A percentile compares a stretch with the other conserved stretches of the same genome.
These are phyloP conservation scores for Sturnira hondurensis DNA, from an alignment of 2,113 vertebrate genomes.

Conservation along the genomic window DNA sequence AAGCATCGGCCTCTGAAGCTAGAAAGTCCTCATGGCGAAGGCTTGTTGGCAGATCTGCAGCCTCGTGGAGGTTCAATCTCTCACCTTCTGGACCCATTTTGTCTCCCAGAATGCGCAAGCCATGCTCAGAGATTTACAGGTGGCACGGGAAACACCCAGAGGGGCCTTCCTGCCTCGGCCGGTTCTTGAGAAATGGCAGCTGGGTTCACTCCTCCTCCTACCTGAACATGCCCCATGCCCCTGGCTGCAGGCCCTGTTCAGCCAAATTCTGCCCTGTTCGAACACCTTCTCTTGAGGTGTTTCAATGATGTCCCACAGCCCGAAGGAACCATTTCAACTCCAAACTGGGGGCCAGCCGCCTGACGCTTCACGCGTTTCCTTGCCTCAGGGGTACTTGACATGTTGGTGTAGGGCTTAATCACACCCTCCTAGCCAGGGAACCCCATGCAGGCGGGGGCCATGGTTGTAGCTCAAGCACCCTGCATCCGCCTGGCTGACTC, in stretches of 20 bases:
- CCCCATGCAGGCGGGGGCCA: rapidly evolving
- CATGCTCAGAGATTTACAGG: rapidly evolving
- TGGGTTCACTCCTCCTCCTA: not conserved
- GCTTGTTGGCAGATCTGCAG: not conserved
- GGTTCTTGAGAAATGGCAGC: not conserved
- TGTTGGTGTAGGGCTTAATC: not conserved
- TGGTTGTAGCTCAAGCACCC: not conserved
- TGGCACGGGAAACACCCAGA: too few species aligned
- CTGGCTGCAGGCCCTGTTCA: not conserved
- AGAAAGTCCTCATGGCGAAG: not conserved
- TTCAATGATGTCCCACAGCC: not conserved
- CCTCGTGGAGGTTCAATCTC: rapidly evolving
- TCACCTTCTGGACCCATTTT: not conserved
- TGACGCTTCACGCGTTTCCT: rapidly evolving
- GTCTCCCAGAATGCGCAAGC: not conserved
- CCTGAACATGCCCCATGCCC: too few species aligned
- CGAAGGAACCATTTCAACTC: not conserved
- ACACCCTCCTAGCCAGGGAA: not conserved
- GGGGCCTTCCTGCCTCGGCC: too few species aligned
- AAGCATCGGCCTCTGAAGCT: too few species aligned
- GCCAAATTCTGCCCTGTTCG: not conserved
- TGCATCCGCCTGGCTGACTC: not conserved
- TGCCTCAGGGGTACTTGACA: not conserved
- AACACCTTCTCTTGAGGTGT: rapidly evolving
- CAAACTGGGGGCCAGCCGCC: not conserved